phyloP scores from a whole-genome alignment of 2,888 invertebrate genomes.

The Hirtodrosophila confusa region DNA sequence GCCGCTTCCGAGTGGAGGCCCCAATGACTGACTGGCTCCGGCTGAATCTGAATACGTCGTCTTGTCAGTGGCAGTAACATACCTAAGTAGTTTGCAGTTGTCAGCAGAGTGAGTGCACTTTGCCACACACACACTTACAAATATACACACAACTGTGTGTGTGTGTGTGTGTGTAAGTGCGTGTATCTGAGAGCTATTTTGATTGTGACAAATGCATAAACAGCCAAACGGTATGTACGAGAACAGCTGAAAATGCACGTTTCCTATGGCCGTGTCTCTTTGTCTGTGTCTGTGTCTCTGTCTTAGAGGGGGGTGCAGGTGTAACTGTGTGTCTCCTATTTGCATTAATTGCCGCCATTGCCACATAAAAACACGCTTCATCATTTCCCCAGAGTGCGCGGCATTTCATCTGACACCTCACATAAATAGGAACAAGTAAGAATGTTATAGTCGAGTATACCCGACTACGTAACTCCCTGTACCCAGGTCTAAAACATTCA shows the following conservation, averaged over 20 bases:
- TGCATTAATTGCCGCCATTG: constrained; percentile 63
- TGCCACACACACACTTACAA: constrained; percentile 25
- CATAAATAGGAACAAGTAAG: not conserved
- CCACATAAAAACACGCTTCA: constrained; percentile 60
- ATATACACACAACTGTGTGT: not conserved
- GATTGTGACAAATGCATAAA: constrained; percentile 61
- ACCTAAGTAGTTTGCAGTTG: constrained; percentile 78
- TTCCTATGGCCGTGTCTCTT: not conserved
- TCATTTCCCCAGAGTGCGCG: constrained; percentile 28
- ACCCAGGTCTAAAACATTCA: no score
- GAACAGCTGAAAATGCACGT: constrained; percentile 39
- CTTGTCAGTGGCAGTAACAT: constrained; percentile 74
- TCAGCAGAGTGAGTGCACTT: constrained; percentile 75
- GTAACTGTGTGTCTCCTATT: constrained; percentile 24
- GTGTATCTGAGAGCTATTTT: constrained; percentile 36
- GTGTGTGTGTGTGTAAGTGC: no score
- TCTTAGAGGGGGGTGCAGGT: not conserved
- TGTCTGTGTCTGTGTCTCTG: not conserved
- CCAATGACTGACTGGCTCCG: constrained; percentile 32
- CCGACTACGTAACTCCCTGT: no score
- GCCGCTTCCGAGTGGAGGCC: constrained; percentile 1
- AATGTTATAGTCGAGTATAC: no score
- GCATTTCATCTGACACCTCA: constrained; percentile 1
- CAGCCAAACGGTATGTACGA: constrained; percentile 47
- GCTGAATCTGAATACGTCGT: constrained; percentile 49